A percentile compares a stretch with the other conserved stretches of the same genome.
Conservation (phyloP, 1,140 invertebrate species). For the Batillaria attramentaria region DNA sequence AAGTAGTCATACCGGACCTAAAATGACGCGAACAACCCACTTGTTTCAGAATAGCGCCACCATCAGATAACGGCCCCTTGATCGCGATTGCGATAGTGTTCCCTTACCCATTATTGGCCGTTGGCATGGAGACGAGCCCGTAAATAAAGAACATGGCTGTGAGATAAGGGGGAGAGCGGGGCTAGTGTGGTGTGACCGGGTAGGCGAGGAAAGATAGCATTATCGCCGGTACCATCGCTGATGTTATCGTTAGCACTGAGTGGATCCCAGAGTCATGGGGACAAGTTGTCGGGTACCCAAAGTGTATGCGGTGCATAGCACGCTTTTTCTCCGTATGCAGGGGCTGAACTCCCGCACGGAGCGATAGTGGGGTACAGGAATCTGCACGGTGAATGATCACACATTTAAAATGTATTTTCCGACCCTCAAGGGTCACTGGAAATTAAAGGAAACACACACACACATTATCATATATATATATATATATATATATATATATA, state of each 20-base stretch:
- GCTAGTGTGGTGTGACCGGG: background rate
- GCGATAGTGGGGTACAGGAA: too few relatives aligned
- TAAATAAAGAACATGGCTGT: conserved; percentile 1
- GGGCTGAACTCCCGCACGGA: too few relatives aligned
- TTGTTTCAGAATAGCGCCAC: background rate
- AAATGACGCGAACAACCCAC: too few relatives aligned
- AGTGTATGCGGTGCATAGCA: background rate
- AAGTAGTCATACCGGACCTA: too few relatives aligned
- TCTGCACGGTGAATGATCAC: too few relatives aligned
- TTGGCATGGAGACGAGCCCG: background rate
- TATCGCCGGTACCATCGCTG: background rate
- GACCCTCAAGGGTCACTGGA: too few relatives aligned
- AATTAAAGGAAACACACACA: too few relatives aligned
- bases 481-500: too few relatives aligned
- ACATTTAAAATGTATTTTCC: too few relatives aligned
- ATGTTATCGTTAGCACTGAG: background rate
- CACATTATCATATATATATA: too few relatives aligned
- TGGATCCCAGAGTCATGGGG: background rate
- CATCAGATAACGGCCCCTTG: conserved; percentile 10
- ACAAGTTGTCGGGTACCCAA: background rate
- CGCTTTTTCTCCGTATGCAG: background rate
- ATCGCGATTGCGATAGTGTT: conserved; percentile 10
- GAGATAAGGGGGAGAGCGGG: background rate
- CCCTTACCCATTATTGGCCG: conserved; percentile 1
- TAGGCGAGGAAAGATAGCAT: background rate